These are phyloP conservation scores for Lepidocolaptes lacrymiger DNA, from an alignment of 2,797 vertebrate genomes.

Conservation along the genomic window DNA sequence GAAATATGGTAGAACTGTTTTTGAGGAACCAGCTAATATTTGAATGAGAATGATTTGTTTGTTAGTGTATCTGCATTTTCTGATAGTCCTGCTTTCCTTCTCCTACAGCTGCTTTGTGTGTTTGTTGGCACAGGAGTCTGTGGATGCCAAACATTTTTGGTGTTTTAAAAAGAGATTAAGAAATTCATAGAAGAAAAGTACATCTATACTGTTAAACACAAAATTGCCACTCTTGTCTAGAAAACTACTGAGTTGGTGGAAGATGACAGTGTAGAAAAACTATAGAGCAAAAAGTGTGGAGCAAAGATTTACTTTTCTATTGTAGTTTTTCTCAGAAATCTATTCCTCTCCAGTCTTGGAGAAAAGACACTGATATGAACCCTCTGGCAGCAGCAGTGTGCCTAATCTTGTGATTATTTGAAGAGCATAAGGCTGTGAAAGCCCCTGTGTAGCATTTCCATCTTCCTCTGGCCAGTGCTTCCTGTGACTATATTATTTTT, in stretches of 20 bases:
- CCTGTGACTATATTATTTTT: background rate
- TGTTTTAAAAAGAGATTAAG: background rate
- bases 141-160: background rate
- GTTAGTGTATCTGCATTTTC: background rate
- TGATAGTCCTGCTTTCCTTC: background rate
- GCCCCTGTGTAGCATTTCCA: background rate
- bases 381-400: background rate
- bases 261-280: background rate
- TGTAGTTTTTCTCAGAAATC: background rate
- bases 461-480: background rate
- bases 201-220: background rate
- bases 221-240: background rate
- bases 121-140: background rate
- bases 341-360: background rate
- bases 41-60: background rate
- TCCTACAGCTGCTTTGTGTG: background rate
- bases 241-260: background rate
- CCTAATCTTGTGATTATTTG: background rate
- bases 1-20: background rate
- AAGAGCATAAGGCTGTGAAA: background rate
- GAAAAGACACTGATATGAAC: background rate
- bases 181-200: background rate
- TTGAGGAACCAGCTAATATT: background rate
- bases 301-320: background rate
- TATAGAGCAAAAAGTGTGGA: background rate